Percentiles rank a stretch among this genome's conserved stretches.
phyloP scores from a whole-genome alignment of 2,888 invertebrate genomes.

The Ornithoptera priamus region DNA sequence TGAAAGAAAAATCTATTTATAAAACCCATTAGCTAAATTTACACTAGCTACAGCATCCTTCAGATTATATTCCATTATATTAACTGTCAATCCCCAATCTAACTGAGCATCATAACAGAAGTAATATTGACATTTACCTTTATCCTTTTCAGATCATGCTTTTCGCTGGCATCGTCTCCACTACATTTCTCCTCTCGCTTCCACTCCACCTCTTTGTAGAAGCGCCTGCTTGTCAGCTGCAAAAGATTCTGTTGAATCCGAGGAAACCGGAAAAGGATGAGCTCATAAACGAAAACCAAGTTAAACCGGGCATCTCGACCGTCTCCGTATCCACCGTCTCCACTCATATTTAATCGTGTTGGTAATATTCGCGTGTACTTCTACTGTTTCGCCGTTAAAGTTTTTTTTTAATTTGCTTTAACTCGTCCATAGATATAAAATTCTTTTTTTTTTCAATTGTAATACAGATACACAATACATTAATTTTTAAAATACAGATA shows the following conservation, averaged over 20 bases:
- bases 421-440: too few relatives aligned
- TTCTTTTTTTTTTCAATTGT: too few relatives aligned
- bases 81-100: too few relatives aligned
- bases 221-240: conserved; percentile 67
- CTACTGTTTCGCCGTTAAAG: too few relatives aligned
- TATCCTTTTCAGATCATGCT: conserved; percentile 63
- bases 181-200: conserved; percentile 60
- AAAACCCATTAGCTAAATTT: too few relatives aligned
- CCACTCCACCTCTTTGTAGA: conserved; percentile 70
- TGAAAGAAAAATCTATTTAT: too few relatives aligned
- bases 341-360: conserved; percentile 59
- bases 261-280: conserved; percentile 55
- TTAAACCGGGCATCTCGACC: conserved; percentile 66
- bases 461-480: too few relatives aligned
- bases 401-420: too few relatives aligned
- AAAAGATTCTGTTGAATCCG: conserved; percentile 63
- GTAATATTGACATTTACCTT: background rate
- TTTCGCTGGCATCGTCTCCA: conserved; percentile 65
- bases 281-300: conserved; percentile 54
- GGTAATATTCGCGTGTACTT: background rate
- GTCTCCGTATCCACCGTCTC: conserved; percentile 70
- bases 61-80: too few relatives aligned
- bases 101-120: too few relatives aligned
- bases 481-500: too few relatives aligned
- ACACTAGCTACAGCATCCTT: too few relatives aligned